These are phyloP conservation scores for Apocrypta bakeri DNA, from an alignment of 1,140 invertebrate species.

Conservation along the genomic window DNA sequence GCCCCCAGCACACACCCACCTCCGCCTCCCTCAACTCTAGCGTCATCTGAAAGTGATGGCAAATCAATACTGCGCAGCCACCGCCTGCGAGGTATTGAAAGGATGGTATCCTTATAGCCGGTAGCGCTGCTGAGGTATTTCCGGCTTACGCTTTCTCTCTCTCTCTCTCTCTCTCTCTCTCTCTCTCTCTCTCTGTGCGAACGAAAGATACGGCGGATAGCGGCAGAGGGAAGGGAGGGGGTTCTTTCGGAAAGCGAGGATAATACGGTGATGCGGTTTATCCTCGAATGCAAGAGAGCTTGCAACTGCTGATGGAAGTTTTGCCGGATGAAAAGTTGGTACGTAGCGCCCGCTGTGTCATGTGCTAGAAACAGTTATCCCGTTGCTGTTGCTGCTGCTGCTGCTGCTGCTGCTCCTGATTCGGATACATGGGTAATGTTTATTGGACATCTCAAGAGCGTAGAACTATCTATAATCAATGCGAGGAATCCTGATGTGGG, in stretches of 20 bases:
- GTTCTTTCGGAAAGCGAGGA: not conserved
- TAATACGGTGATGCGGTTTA: not conserved
- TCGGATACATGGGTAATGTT: not conserved
- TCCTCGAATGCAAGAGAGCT: not conserved
- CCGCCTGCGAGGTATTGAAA: not conserved
- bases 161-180: not conserved
- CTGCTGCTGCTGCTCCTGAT: too few relatives aligned
- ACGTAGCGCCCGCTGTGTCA: not conserved
- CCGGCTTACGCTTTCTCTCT: not conserved
- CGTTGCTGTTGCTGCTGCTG: not conserved
- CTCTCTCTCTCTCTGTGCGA: not conserved
- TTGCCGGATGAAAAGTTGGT: not conserved
- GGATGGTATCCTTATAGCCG: not conserved
- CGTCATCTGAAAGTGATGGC: constrained; percentile 72
- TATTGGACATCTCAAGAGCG: not conserved
- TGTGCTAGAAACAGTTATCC: not conserved
- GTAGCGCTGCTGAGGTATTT: not conserved
- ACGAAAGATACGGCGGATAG: not conserved
- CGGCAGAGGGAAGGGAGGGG: not conserved
- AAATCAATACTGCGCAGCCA: constrained; percentile 69
- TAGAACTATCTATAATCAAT: not conserved
- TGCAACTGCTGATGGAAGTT: not conserved
- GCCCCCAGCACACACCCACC: constrained; percentile 65
- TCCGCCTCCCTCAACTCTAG: constrained; percentile 33
- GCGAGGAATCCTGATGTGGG: not conserved